Conservation (phyloP, 2,888 invertebrate genomes). For the Macrophya alboannulata region DNA sequence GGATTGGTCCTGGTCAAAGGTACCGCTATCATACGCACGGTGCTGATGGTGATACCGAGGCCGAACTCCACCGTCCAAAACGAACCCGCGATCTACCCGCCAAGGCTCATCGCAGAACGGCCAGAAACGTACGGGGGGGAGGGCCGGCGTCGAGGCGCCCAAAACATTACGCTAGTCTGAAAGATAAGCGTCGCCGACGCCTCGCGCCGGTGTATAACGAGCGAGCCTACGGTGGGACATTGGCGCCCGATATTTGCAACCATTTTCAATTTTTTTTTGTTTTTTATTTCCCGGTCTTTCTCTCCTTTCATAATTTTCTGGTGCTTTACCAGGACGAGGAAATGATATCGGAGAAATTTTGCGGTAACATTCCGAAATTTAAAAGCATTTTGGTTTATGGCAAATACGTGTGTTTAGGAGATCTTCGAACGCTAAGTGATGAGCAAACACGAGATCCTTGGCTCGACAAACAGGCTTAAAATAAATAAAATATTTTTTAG, state of each 20-base stretch:
- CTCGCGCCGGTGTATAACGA: neutral
- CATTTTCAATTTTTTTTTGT: neutral
- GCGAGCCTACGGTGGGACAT: neutral
- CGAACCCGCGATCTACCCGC: constrained; percentile 41
- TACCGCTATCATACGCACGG: constrained; percentile 69
- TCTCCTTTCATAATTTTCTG: neutral
- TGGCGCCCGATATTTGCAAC: neutral
- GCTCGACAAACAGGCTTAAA: constrained; percentile 17
- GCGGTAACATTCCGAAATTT: constrained; percentile 7
- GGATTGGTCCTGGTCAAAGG: constrained; percentile 71
- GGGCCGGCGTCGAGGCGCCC: constrained; percentile 47
- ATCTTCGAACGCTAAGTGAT: constrained; percentile 24
- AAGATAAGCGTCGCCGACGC: constrained; percentile 50
- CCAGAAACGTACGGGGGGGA: neutral
- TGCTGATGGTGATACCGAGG: constrained; percentile 57
- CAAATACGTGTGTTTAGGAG: constrained; percentile 13
- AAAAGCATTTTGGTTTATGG: neutral
- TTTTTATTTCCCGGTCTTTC: neutral
- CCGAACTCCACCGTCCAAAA: constrained; percentile 19
- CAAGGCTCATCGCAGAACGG: constrained; percentile 28
- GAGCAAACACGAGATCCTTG: constrained; percentile 41
- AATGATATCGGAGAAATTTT: neutral
- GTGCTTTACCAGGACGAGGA: neutral
- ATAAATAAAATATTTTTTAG: neutral
- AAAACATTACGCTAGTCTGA: constrained; percentile 49